Evolutionary conservation across 2,113 vertebrate species (phyloP).

Genomic region (Ramphastos sulfuratus): DNA sequence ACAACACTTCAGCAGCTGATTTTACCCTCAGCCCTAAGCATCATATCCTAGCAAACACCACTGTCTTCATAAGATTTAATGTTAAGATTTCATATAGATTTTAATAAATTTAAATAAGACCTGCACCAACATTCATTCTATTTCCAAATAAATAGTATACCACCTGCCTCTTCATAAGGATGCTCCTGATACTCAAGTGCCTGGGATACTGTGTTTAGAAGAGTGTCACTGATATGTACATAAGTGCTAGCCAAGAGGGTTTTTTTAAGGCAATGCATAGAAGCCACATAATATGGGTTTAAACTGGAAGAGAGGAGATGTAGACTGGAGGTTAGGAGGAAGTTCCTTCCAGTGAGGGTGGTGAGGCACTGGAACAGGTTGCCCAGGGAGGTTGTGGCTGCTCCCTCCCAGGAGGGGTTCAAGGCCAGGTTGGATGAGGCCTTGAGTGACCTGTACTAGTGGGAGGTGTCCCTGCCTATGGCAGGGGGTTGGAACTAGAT

Average conservation of each 20-base stretch:
- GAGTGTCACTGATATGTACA: background rate
- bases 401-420: too few species aligned
- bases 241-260: background rate
- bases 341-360: too few species aligned
- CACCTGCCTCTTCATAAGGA: conserved; percentile 27
- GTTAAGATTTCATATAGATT: conserved; percentile 61
- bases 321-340: too few species aligned
- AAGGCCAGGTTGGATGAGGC: too few species aligned
- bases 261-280: conserved; percentile 29
- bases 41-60: background rate
- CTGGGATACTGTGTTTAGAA: conserved; percentile 47
- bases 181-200: background rate
- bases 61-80: conserved; percentile 70
- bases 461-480: too few species aligned
- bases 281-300: background rate
- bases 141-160: conserved; percentile 44
- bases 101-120: conserved; percentile 69
- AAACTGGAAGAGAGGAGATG: too few species aligned
- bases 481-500: too few species aligned
- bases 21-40: conserved; percentile 40
- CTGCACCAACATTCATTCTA: conserved; percentile 33
- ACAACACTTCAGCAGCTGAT: conserved; percentile 7
- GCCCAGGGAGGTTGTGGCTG: too few species aligned
- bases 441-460: too few species aligned
- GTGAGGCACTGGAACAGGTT: too few species aligned